These are phyloP conservation scores for Actinia equina DNA, from an alignment of 64 coral and sea anemone genomes.

Conservation along the genomic window DNA sequence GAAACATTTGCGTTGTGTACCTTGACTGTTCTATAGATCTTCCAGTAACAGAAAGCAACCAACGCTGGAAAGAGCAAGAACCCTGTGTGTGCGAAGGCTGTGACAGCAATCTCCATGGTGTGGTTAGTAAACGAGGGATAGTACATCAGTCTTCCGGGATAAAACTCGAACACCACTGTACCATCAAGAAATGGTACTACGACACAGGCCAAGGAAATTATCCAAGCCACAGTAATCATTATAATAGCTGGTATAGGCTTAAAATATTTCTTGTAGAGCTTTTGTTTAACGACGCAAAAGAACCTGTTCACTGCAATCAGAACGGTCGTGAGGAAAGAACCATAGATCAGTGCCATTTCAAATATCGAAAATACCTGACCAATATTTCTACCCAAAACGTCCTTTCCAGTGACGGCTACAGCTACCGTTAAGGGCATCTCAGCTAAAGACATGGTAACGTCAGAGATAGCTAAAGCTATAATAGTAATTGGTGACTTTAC, in stretches of 20 bases:
- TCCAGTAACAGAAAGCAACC: not conserved
- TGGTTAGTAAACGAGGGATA: too few species aligned
- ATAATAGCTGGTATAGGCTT: not conserved
- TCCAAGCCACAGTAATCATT: not conserved
- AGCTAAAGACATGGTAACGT: constrained; percentile 4
- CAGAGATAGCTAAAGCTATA: constrained; percentile 26
- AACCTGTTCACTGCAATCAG: constrained; percentile 37
- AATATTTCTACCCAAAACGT: constrained; percentile 9
- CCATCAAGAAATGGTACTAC: not conserved
- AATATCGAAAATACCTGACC: constrained; percentile 13
- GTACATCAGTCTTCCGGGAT: too few species aligned
- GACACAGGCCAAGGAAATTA: not conserved
- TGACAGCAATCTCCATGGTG: too few species aligned
- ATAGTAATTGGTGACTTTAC: constrained; percentile 36
- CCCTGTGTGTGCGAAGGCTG: too few species aligned
- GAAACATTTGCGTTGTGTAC: not conserved
- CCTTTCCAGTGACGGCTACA: constrained; percentile 11
- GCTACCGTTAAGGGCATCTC: constrained; percentile 22
- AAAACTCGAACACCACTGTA: too few species aligned
- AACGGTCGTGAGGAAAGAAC: constrained; percentile 26
- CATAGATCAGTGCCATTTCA: constrained; percentile 15
- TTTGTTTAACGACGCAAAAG: constrained; percentile 25
- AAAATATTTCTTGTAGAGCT: constrained; percentile 29
- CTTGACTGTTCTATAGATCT: not conserved
- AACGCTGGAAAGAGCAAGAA: not conserved